Evolutionary conservation across 2,888 invertebrate species (phyloP).

Genomic region (Arctia plantaginis): DNA sequence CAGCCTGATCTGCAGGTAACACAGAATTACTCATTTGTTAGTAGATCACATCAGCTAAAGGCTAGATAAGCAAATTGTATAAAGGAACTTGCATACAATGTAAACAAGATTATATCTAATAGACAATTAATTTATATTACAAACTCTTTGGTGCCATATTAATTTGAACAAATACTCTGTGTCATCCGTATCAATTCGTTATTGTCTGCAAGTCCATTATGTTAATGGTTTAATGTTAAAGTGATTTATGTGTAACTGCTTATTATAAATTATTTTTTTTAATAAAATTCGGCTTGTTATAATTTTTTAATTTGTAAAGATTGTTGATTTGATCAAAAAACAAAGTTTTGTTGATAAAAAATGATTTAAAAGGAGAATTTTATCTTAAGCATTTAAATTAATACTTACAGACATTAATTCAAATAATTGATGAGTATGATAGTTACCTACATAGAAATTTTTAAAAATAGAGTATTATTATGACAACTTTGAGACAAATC

Average conservation of each 20-base stretch:
- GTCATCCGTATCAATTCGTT: not conserved
- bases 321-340: not conserved
- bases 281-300: not conserved
- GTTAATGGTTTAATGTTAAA: not conserved
- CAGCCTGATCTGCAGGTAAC: constrained; percentile 95
- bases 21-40: not conserved
- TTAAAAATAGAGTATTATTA: not conserved
- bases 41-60: not conserved
- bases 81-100: not conserved
- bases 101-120: not conserved
- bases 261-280: not conserved
- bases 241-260: not conserved
- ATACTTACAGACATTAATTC: too few species aligned
- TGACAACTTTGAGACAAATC: not conserved
- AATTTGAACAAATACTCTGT: not conserved
- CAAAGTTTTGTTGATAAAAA: not conserved
- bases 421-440: too few species aligned
- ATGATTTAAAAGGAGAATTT: not conserved
- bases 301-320: not conserved
- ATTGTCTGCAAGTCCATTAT: not conserved
- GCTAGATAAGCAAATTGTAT: not conserved
- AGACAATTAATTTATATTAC: not conserved
- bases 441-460: too few species aligned
- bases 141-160: not conserved
- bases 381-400: too few species aligned